A percentile compares a stretch with the other conserved stretches of the same genome.
phyloP scores from a whole-genome alignment of 2,113 vertebrate genomes.

The Nannobrachium achirus region DNA sequence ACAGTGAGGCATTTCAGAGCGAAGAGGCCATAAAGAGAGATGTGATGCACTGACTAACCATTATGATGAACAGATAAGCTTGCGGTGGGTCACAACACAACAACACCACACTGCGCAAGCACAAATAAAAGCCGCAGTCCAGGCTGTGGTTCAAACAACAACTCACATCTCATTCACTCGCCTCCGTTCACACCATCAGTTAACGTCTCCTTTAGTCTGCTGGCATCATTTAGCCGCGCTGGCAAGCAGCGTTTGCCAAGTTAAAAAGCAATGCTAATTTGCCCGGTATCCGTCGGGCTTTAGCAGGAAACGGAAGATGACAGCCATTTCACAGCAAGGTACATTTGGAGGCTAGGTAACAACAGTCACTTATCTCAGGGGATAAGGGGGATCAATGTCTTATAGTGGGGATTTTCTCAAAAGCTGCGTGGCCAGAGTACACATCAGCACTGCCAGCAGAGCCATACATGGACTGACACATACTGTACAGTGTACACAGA shows the following conservation, averaged over 20 bases:
- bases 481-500: not conserved
- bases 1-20: constrained; percentile 36
- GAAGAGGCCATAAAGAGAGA: constrained; percentile 16
- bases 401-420: constrained; percentile 16
- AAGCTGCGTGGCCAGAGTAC: not conserved
- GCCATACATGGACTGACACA: constrained; percentile 7
- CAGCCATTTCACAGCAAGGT: constrained; percentile 41
- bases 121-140: not conserved
- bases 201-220: not conserved
- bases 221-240: not conserved
- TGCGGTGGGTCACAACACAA: constrained; percentile 11
- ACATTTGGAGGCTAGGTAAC: constrained; percentile 23
- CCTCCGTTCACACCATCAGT: not conserved
- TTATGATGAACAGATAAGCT: constrained; percentile 18
- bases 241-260: not conserved
- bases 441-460: not conserved
- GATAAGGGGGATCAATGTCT: constrained; percentile 31
- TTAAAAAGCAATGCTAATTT: constrained; percentile 14
- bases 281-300: not conserved
- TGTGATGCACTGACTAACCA: constrained; percentile 28
- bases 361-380: constrained; percentile 29
- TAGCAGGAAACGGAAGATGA: constrained; percentile 24
- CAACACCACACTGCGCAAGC: not conserved
- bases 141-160: not conserved
- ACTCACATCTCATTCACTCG: not conserved